Evolutionary conservation across 1,140 invertebrate genomes (phyloP).

Genomic region (Leptonema lineaticorne): DNA sequence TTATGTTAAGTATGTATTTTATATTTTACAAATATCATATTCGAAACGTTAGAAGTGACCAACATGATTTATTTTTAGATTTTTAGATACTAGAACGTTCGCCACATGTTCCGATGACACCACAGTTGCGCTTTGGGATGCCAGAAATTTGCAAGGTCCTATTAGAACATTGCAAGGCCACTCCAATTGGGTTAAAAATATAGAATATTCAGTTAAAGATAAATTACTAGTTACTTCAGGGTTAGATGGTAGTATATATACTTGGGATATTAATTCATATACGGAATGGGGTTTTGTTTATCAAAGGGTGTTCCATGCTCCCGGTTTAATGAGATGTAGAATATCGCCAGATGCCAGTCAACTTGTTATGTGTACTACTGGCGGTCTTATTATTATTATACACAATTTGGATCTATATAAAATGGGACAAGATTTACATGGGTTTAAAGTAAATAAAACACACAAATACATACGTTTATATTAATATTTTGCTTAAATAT

Average conservation of each 20-base stretch:
- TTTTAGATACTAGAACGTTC: constrained; percentile 84
- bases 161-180: constrained; percentile 81
- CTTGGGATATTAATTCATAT: constrained; percentile 91
- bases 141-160: constrained; percentile 76
- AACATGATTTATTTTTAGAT: constrained; percentile 57
- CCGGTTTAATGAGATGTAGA: constrained; percentile 85
- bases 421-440: constrained; percentile 75
- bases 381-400: constrained; percentile 86
- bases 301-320: constrained; percentile 79
- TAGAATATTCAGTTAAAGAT: constrained; percentile 87
- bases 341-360: constrained; percentile 82
- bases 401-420: constrained; percentile 83
- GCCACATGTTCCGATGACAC: constrained; percentile 93
- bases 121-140: constrained; percentile 90
- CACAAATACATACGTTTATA: neutral
- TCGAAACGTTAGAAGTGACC: neutral
- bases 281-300: constrained; percentile 76
- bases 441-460: constrained; percentile 70
- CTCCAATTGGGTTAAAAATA: constrained; percentile 95
- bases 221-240: constrained; percentile 86
- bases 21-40: neutral
- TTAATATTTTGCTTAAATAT: neutral
- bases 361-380: constrained; percentile 87
- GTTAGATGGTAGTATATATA: constrained; percentile 90
- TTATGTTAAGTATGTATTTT: constrained; percentile 77